phyloP scores from a whole-genome alignment of 2,888 invertebrate genomes.

The Dinocampus coccinellae region DNA sequence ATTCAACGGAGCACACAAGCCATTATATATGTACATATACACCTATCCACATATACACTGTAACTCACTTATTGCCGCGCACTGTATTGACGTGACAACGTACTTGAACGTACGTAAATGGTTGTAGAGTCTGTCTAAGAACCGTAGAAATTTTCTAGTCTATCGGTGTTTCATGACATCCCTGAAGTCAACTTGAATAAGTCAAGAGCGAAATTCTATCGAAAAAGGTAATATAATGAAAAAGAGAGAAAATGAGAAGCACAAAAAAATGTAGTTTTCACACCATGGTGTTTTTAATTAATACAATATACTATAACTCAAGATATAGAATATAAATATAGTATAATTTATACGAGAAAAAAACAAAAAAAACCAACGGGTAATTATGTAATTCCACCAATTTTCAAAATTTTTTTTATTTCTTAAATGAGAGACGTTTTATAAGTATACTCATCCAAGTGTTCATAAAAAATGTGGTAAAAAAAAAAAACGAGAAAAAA shows the following conservation, averaged over 20 bases:
- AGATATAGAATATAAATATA: no score
- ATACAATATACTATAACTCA: no score
- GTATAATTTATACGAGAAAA: no score
- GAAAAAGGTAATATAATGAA: constrained; percentile 28
- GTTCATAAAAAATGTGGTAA: constrained; percentile 12
- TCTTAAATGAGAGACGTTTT: constrained; percentile 17
- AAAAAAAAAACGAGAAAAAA: constrained; percentile 13
- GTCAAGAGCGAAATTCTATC: constrained; percentile 33
- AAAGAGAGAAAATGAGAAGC: constrained; percentile 1
- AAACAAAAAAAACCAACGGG: constrained; percentile 46
- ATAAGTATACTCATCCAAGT: background rate
- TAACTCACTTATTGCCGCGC: constrained; percentile 24
- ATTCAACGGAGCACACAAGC: constrained; percentile 17
- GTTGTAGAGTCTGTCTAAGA: constrained; percentile 18
- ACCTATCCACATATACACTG: background rate
- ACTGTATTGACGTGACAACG: constrained; percentile 21
- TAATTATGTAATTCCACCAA: constrained; percentile 60
- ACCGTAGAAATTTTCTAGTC: constrained; percentile 47
- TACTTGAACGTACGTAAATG: constrained; percentile 12
- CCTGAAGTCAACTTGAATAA: constrained; percentile 46
- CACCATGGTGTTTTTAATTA: no score
- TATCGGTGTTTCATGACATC: constrained; percentile 43
- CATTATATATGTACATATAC: constrained; percentile 7
- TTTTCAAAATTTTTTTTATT: constrained; percentile 50
- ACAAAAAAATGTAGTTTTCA: no score